phyloP scores from a whole-genome alignment of 2,797 vertebrate genomes.

The Alosa sapidissima region DNA sequence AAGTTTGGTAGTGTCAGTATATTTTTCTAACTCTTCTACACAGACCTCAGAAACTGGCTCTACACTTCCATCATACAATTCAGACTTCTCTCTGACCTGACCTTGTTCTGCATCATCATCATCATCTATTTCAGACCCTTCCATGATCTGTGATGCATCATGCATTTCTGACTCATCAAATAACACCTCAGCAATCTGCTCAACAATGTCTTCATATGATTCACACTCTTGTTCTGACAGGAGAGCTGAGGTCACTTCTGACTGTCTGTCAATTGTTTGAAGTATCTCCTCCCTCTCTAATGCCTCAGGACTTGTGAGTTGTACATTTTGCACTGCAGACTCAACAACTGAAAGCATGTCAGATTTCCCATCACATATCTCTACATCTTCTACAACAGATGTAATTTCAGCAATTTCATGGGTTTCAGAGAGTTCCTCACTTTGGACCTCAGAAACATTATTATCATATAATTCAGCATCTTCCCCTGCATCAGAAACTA shows the following conservation, averaged over 20 bases:
- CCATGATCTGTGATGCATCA: background rate
- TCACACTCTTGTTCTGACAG: slow-evolving; percentile 5
- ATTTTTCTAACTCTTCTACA: background rate
- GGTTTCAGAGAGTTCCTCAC: background rate
- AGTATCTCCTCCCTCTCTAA: background rate
- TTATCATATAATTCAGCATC: background rate
- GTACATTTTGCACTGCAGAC: background rate
- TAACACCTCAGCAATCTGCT: background rate
- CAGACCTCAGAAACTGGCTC: background rate
- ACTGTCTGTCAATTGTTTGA: background rate
- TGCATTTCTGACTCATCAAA: slow-evolving; percentile 1
- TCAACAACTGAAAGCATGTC: background rate
- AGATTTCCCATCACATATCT: background rate
- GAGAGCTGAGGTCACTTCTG: background rate
- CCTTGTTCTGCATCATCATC: background rate
- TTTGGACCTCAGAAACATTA: background rate
- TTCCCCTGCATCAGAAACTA: background rate
- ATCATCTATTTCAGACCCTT: background rate
- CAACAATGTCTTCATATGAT: background rate
- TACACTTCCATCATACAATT: background rate
- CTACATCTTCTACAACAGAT: background rate
- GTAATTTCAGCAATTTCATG: background rate
- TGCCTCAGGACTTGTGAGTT: background rate
- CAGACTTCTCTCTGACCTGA: background rate
- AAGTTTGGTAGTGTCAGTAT: background rate